Conservation (phyloP, 2,113 vertebrate species). For the Crocuta crocuta region DNA sequence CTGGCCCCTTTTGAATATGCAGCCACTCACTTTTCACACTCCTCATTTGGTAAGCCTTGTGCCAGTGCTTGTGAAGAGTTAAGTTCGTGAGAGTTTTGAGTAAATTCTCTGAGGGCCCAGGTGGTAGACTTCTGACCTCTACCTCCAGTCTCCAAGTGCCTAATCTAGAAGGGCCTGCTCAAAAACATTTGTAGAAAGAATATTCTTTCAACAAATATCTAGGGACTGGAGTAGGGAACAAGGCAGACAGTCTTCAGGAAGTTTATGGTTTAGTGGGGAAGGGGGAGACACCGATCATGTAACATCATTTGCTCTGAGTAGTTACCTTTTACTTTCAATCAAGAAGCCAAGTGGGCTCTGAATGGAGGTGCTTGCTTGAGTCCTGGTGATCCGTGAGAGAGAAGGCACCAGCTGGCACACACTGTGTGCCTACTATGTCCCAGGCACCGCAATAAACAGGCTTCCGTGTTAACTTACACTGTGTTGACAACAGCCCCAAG, state of each 20-base stretch:
- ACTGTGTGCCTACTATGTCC: neutral
- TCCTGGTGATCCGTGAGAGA: neutral
- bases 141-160: neutral
- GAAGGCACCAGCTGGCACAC: neutral
- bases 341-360: neutral
- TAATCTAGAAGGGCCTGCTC: neutral
- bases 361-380: neutral
- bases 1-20: too few relatives aligned
- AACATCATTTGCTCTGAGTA: neutral
- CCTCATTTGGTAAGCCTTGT: neutral
- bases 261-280: neutral
- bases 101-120: neutral
- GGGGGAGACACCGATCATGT: neutral
- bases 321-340: neutral
- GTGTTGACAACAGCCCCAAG: neutral
- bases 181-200: neutral
- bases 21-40: too few relatives aligned
- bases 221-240: neutral
- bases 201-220: neutral
- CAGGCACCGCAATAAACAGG: rapidly evolving
- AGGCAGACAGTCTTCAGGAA: neutral
- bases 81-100: neutral
- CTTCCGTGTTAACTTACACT: neutral
- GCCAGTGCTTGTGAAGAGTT: neutral
- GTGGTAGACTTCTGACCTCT: neutral